Evolutionary conservation across 2,888 invertebrate species (phyloP), one percentile per base, ranked within the genome.

Genomic region (Bugula neritina): DNA sequence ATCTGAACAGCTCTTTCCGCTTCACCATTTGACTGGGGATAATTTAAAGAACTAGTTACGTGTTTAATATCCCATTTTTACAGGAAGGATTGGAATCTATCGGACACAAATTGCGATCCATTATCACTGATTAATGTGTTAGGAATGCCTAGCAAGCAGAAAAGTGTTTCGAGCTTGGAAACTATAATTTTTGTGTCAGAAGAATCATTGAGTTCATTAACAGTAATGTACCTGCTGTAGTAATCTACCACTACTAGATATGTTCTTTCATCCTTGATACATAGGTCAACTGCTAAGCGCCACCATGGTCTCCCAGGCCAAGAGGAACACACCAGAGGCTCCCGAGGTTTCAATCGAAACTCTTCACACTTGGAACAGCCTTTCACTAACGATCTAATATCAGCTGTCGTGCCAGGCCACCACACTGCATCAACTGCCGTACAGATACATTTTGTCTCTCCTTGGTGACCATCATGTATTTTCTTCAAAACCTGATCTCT

Each of bases 331-430:
- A 52, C 52, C 21, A 52, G 52, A 21, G 52, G 52, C 21, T 52
- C 52, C 52, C 52, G 52, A 13, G 52, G 52, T 52, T 52, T 52
- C 52, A 52, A 52, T 52, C 52, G 52, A 52, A 52, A 52, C 52
- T 52, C 52, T 21, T 52, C 52, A 52, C 52, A 52, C 52, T 52
- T 52, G 52, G 52, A 21, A n/a, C n/a, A n/a, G n/a, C n/a, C n/a
- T n/a, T n/a, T n/a, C n/a, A n/a, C n/a, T n/a, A n/a, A n/a, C n/a
- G n/a, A n/a, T n/a, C n/a, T n/a, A n/a, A n/a, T n/a, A n/a, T n/a
- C n/a, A n/a, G n/a, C n/a, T n/a, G n/a, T 52, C 52, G 21, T 52
- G 52, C 52, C 52, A 13, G 52, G 52, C 52, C 52, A 52, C 52
- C 52, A 52, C 52, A 52, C 52, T 52, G 21, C 21, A 52, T 52